These are phyloP conservation scores for Planococcus citri DNA, from an alignment of 1,140 invertebrate genomes.

Conservation along the genomic window DNA sequence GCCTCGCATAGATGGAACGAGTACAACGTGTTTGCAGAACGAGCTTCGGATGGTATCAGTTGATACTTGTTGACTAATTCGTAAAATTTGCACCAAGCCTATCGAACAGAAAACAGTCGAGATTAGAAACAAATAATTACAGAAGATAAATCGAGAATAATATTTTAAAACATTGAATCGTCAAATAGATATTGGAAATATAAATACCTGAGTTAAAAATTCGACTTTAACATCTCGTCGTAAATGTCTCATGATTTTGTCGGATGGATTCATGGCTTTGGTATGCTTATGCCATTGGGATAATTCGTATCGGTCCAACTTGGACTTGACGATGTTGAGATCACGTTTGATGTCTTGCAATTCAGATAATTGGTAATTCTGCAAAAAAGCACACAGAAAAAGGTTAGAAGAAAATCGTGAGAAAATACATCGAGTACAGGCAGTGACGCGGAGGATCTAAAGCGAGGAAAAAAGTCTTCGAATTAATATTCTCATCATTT, in stretches of 20 bases:
- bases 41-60: slow-evolving; percentile 41
- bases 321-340: slow-evolving; percentile 64
- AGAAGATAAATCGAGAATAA: too few relatives aligned
- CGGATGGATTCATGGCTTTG: slow-evolving; percentile 50
- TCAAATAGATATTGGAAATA: slow-evolving; percentile 33
- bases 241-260: slow-evolving; percentile 49
- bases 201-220: slow-evolving; percentile 52
- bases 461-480: too few relatives aligned
- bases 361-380: slow-evolving; percentile 29
- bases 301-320: slow-evolving; percentile 60
- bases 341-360: slow-evolving; percentile 52
- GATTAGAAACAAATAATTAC: not conserved
- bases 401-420: too few relatives aligned
- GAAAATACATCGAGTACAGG: not conserved
- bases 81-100: slow-evolving; percentile 84
- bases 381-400: not conserved
- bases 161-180: slow-evolving; percentile 7
- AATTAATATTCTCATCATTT: too few relatives aligned
- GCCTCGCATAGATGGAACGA: slow-evolving; percentile 86
- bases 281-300: slow-evolving; percentile 73
- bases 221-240: slow-evolving; percentile 51
- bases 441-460: too few relatives aligned
- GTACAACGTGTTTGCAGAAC: slow-evolving; percentile 40
- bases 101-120: too few relatives aligned
- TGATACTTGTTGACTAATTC: slow-evolving; percentile 59